Conservation (phyloP, 2,113 vertebrate genomes). For the Toxotes chatareus region DNA sequence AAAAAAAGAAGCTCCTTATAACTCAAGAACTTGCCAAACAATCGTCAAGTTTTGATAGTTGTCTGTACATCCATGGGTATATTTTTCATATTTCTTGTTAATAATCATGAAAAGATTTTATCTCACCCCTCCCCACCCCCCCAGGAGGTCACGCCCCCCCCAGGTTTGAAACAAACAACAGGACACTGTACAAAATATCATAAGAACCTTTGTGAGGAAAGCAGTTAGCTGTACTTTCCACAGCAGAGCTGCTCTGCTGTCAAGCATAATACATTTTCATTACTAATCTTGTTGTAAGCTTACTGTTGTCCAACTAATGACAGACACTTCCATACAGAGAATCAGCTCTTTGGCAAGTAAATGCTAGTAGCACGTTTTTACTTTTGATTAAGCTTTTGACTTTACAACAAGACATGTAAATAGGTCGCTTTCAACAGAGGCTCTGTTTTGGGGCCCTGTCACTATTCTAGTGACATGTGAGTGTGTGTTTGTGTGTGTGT, state of each 20-base stretch:
- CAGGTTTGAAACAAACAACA: neutral
- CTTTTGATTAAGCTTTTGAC: slow-evolving; percentile 13
- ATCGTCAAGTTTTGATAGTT: too few relatives aligned
- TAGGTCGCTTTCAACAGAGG: slow-evolving; percentile 4
- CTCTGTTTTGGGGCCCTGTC: slow-evolving; percentile 5
- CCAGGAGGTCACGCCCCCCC: neutral
- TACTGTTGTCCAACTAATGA: neutral
- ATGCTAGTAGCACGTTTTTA: neutral
- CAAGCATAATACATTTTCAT: neutral
- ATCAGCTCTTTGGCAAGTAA: neutral
- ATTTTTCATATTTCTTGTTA: neutral
- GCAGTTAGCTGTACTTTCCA: neutral
- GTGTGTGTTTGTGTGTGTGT: neutral
- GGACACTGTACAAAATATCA: neutral
- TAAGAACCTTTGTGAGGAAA: neutral
- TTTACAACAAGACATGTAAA: slow-evolving; percentile 37
- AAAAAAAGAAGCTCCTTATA: too few relatives aligned
- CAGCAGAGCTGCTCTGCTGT: neutral
- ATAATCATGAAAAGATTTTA: neutral
- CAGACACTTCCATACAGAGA: neutral
- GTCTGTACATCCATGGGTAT: too few relatives aligned
- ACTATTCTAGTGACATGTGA: neutral
- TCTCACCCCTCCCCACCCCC: neutral
- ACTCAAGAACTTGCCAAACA: too few relatives aligned
- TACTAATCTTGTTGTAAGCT: neutral